These are phyloP conservation scores for Dendrophyllia cribrosa DNA, from an alignment of 64 coral and sea anemone species.

Conservation along the genomic window DNA sequence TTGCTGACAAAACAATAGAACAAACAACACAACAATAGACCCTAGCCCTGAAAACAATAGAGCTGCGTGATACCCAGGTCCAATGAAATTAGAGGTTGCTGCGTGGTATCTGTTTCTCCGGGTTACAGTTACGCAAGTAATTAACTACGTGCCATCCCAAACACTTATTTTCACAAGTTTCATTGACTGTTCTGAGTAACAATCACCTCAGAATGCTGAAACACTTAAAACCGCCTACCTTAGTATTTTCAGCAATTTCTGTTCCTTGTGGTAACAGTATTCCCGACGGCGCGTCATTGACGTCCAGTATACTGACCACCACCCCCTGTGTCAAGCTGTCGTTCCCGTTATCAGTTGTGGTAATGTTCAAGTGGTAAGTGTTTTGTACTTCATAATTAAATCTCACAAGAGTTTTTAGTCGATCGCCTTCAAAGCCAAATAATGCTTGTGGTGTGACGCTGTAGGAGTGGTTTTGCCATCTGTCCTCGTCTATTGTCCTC, in stretches of 20 bases:
- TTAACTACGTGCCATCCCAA: too few relatives aligned
- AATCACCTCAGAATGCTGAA: too few relatives aligned
- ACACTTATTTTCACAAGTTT: too few relatives aligned
- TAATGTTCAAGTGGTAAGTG: conserved; percentile 64
- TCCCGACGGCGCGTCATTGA: conserved; percentile 66
- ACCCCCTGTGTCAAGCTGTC: conserved; percentile 68
- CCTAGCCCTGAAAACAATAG: too few relatives aligned
- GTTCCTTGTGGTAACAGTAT: conserved; percentile 62
- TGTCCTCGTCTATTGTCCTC: conserved; percentile 63
- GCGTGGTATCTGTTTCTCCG: too few relatives aligned
- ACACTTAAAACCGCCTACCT: conserved; percentile 19
- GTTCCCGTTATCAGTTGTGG: conserved; percentile 67
- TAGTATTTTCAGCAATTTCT: conserved; percentile 68
- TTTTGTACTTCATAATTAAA: conserved; percentile 68
- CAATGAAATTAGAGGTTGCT: too few relatives aligned
- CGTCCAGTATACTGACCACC: conserved; percentile 53
- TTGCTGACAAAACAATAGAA: too few relatives aligned
- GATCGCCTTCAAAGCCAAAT: conserved; percentile 43
- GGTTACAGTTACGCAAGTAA: too few relatives aligned
- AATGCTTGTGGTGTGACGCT: background rate
- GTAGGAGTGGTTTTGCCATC: conserved; percentile 56
- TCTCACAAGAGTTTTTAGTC: conserved; percentile 45
- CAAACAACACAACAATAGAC: too few relatives aligned
- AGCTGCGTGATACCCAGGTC: too few relatives aligned
- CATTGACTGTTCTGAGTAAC: too few relatives aligned